Evolutionary conservation across 2,888 invertebrate genomes (phyloP), one percentile per base, ranked within the genome.

Genomic region (Limnephilus lunatus): DNA sequence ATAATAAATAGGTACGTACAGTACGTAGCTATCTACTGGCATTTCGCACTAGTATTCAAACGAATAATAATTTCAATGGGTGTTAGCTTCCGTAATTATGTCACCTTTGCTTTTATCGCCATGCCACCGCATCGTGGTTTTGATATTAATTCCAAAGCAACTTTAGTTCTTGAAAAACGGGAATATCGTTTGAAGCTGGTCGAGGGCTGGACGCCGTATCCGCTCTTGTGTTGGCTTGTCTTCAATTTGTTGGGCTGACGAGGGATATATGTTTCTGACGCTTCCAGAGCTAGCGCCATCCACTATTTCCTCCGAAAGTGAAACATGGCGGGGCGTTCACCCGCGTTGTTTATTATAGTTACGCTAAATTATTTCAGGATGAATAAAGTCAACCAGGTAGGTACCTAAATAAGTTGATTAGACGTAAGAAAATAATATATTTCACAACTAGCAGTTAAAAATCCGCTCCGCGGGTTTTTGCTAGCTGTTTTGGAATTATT

Each of bases 231-330:
- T 91, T 89, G 85, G 82, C 82, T n/a, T 81, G 90, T 92, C 93
- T 93, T 89, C 93, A 93, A 93, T 93, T 92, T 92, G 93, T 81
- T 91, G 87, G n/a, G 44, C 53, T 81, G 92, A 32, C 81, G 92
- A 92, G 81, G 53, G 92, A 92, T 91, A 92, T 92, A 92, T 92
- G 90, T 92, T 87, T 53, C 32, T 92, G 86, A 88, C 92, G 85
- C 90, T 32, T 39, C 32, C 44, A 25, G 48, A 81, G 83, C 88
- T 85, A 92, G 90, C 91, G 91, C 92, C 91, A 82, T 81, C 83
- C 83, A 35, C 83, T 85, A 83, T 92, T 91, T 91, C 91, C 90
- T 88, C 53, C 87, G 80, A 81, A 92, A 53, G 53, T 80, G 19
- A 31, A 48, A 53, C 80, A n/a, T 68, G 25, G 85, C 35, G 53